phyloP scores from a whole-genome alignment of 2,888 invertebrate genomes.

The Drosophila aldrichi region DNA sequence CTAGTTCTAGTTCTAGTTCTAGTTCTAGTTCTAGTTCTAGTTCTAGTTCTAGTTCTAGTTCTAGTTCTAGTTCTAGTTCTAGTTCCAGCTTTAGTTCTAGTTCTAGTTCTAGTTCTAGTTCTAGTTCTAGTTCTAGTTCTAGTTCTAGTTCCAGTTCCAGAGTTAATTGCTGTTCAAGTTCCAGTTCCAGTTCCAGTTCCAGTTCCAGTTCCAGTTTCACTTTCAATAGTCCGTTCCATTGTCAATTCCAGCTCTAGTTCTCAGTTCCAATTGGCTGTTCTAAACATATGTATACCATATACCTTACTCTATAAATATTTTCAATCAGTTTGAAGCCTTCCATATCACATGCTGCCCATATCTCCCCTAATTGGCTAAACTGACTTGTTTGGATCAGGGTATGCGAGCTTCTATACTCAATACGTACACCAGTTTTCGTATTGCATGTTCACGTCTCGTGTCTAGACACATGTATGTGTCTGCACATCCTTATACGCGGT shows the following conservation, averaged over 20 bases:
- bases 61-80: neutral
- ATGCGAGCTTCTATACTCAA: neutral
- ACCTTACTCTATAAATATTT: no score
- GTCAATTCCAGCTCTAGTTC: neutral
- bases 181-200: neutral
- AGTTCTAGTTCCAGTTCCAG: neutral
- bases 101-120: neutral
- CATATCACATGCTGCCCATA: neutral
- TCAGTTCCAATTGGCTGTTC: neutral
- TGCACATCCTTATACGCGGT: neutral
- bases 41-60: neutral
- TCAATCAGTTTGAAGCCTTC: neutral
- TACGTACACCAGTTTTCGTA: neutral
- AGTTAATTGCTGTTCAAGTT: no score
- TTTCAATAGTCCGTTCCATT: neutral
- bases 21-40: no score
- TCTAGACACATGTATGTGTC: neutral
- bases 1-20: no score
- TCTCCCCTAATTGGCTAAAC: no score
- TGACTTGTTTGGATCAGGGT: neutral
- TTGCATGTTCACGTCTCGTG: conserved; percentile 1
- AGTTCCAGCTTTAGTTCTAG: no score
- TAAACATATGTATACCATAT: no score
- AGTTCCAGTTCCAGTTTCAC: neutral
- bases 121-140: neutral